Conservation (phyloP, 2,888 invertebrate genomes). For the Eurois occulta region DNA sequence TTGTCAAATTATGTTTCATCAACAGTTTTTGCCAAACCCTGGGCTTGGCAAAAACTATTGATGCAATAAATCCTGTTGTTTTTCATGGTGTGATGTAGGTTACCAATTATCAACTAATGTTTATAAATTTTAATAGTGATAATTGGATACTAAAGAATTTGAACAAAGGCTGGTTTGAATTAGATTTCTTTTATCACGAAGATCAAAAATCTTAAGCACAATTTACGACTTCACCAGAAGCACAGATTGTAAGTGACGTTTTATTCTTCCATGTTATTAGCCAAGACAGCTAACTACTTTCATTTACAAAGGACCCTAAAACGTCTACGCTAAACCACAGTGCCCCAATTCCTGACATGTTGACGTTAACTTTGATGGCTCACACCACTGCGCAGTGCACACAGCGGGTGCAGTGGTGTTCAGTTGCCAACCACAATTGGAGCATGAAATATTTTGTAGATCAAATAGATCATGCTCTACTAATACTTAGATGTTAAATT, state of each 20-base stretch:
- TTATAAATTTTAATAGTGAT: background rate
- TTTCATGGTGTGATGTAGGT: background rate
- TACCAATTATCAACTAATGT: background rate
- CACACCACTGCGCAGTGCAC: constrained; percentile 15
- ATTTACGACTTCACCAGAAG: background rate
- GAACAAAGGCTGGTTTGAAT: background rate
- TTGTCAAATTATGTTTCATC: background rate
- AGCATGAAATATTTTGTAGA: constrained; percentile 36
- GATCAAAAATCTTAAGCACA: background rate
- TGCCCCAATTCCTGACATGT: constrained; percentile 54
- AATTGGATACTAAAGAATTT: background rate
- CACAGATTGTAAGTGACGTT: background rate
- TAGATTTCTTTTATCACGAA: background rate
- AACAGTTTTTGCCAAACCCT: too few species aligned
- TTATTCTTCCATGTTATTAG: background rate
- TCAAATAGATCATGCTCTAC: background rate
- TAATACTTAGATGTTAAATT: background rate
- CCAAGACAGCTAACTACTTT: background rate
- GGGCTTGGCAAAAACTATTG: background rate
- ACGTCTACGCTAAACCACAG: constrained; percentile 33
- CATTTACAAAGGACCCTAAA: background rate
- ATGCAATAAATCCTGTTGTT: background rate
- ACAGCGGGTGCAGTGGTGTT: constrained; percentile 39
- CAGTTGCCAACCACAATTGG: constrained; percentile 63
- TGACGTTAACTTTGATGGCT: constrained; percentile 52